Conservation (phyloP, 2,113 vertebrate genomes). For the Etia nguti region DNA sequence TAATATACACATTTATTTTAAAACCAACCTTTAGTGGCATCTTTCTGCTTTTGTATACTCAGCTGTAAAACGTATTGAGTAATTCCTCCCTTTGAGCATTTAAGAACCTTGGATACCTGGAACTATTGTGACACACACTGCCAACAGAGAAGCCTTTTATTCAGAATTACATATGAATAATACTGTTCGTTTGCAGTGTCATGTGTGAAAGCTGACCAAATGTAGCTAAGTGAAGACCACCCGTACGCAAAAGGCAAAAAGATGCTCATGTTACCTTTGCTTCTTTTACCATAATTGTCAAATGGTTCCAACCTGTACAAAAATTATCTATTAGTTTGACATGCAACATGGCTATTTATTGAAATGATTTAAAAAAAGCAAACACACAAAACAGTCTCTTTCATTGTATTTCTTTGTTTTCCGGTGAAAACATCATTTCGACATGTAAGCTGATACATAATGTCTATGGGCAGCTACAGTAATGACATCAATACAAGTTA, state of each 20-base stretch:
- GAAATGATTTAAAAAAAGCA: background rate
- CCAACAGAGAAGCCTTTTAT: constrained; percentile 42
- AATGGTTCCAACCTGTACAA: background rate
- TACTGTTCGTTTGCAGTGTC: constrained; percentile 55
- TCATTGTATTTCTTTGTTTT: background rate
- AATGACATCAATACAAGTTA: background rate
- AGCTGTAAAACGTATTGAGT: constrained; percentile 33
- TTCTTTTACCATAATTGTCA: constrained; percentile 3
- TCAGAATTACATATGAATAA: constrained; percentile 36
- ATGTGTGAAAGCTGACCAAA: constrained; percentile 49
- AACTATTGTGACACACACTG: constrained; percentile 36
- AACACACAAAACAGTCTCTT: background rate
- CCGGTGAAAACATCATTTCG: background rate
- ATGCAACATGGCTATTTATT: background rate
- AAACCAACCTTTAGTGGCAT: background rate
- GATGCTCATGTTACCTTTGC: background rate
- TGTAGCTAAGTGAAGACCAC: constrained; percentile 55
- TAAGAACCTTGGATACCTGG: constrained; percentile 35
- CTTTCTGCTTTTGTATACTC: constrained; percentile 29
- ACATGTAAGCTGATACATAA: background rate
- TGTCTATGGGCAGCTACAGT: background rate
- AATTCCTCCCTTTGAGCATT: constrained; percentile 25
- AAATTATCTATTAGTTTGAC: background rate
- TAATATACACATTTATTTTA: background rate
- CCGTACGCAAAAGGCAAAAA: constrained; percentile 35